Percentiles rank a stretch among this genome's conserved stretches.
These are phyloP conservation scores for Eucidaris tribuloides DNA, from an alignment of 35 echinoderm and acorn worm genomes.

Conservation along the genomic window DNA sequence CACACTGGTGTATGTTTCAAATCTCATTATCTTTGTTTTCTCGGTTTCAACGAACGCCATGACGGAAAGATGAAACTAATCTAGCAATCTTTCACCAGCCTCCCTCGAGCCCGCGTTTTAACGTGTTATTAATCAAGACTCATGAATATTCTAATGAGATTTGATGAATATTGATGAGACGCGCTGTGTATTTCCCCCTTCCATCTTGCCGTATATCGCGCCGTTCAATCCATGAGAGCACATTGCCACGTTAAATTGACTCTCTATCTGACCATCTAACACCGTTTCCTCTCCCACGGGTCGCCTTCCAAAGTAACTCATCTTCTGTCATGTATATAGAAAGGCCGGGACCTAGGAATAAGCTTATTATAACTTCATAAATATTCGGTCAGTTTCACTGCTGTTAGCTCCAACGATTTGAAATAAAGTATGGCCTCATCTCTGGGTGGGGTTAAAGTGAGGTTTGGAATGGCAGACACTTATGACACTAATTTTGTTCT, in stretches of 20 bases:
- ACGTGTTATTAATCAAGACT: conserved; percentile 34
- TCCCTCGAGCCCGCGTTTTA: conserved; percentile 25
- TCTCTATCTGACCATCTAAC: conserved; percentile 4
- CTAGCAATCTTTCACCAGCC: conserved; percentile 12
- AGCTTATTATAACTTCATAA: conserved; percentile 28
- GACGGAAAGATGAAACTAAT: conserved; percentile 33
- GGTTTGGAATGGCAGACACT: no score
- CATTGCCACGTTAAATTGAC: conserved; percentile 22
- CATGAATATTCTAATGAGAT: conserved; percentile 30
- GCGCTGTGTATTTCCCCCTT: not conserved
- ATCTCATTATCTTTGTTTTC: conserved; percentile 41
- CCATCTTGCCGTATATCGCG: not conserved
- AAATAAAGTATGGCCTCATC: no score
- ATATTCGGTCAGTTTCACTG: conserved; percentile 11
- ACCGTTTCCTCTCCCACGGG: conserved; percentile 2
- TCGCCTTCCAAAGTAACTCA: not conserved
- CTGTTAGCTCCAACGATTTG: not conserved
- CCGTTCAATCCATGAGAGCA: conserved; percentile 15
- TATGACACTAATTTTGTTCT: no score
- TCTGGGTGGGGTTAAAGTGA: no score
- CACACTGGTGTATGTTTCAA: conserved; percentile 31
- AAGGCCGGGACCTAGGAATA: not conserved
- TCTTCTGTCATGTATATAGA: conserved; percentile 5
- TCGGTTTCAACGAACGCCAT: conserved; percentile 16
- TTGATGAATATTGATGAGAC: conserved; percentile 22